Conservation (phyloP, 2,888 invertebrate genomes). For the Diplolepis rosae region DNA sequence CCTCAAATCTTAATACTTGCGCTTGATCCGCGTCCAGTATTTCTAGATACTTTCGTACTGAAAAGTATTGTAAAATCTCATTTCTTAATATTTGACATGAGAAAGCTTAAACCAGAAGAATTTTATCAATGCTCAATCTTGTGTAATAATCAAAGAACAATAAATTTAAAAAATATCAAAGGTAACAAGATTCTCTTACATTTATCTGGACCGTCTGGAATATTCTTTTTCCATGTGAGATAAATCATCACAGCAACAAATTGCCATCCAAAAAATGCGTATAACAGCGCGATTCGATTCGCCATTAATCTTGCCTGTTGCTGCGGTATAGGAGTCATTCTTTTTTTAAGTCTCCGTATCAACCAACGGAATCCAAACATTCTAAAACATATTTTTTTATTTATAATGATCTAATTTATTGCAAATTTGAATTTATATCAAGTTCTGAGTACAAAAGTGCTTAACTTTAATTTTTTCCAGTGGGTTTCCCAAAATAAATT, state of each 20-base stretch:
- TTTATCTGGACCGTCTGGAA: conserved; percentile 2
- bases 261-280: conserved; percentile 36
- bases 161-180: too few relatives aligned
- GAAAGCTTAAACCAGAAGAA: too few relatives aligned
- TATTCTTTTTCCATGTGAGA: not conserved
- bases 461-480: not conserved
- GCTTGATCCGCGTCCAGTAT: conserved; percentile 77
- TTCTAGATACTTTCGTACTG: conserved; percentile 78
- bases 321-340: not conserved
- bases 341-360: not conserved
- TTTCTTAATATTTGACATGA: conserved; percentile 17
- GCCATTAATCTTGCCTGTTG: not conserved
- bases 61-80: conserved; percentile 55
- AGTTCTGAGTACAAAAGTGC: not conserved
- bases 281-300: conserved; percentile 13
- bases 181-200: not conserved
- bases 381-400: not conserved
- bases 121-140: too few relatives aligned
- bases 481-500: not conserved
- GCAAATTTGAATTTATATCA: not conserved
- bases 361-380: conserved; percentile 18
- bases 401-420: not conserved
- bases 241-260: not conserved
- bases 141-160: too few relatives aligned
- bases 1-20: conserved; percentile 76